Base-by-base conservation (phyloP, 2,113 vertebrate species). In the Serilophus lunatus region DNA sequence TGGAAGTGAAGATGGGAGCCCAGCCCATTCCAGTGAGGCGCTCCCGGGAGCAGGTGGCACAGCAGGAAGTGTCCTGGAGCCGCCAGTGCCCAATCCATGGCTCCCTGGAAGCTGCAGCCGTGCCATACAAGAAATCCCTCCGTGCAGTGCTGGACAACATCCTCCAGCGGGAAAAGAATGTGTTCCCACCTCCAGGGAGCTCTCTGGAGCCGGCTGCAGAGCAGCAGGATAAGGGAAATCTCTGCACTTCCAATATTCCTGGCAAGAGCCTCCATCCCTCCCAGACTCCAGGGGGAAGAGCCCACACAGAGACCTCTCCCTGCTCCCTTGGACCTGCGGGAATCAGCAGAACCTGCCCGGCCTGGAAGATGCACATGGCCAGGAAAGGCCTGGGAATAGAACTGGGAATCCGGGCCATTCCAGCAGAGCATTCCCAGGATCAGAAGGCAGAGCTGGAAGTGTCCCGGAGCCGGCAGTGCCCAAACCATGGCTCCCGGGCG, bases 11-110 rank as follows among this genome's bases (percentile, higher is more conserved):
- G 51, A 51, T 80, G 59, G 14, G 59, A 6, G 76, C 66, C 7
- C 68, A 17, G 76, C 76, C 76, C 1, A 4, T 2, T 0, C 2
- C 66, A 0, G 76, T 64, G 42, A 50, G 0, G 45, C 19, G 31
- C 4, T 35, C 56, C 56, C 56, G 35, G 33, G 56, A 57, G 56
- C 56, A 35, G n/a, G 8, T 24, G 10, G 9, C 26, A 15, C n/a
- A n/a, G 1, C 26, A 45, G 11, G 25, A 40, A 7, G n/a, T 35
- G 24, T 68, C 78, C 78, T 47, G n/a, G 61, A 75, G 86, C 40
- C 47, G 1, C 38, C 2, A 3, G 29, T 89, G 78, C n/a, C 61
- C 69, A 2, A 1, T 10, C 47, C 86, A 89, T 0, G 11, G 17
- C 61, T 75, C 61, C 47, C 53, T 3, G 47, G 78, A 75, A 25